Base-by-base conservation (phyloP, 53 echinoderm and acorn worm genomes). In the Hippasteria phrygiana region DNA sequence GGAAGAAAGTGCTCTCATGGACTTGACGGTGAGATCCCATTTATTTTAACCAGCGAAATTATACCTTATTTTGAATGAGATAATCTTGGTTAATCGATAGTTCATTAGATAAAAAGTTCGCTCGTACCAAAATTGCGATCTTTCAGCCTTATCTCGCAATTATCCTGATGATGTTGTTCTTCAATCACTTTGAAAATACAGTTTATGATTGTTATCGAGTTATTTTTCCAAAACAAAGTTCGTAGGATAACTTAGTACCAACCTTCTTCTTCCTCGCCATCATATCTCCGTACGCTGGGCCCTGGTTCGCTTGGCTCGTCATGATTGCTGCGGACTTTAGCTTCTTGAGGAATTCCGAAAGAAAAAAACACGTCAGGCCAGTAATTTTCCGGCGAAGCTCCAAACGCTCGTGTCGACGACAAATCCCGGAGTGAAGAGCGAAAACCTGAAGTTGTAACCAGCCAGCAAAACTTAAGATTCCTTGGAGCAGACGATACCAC, bases 301-400 rank as follows among this genome's bases (percentile, higher is more conserved):
- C 87, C 55, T 51, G 33, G 72, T 47, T 48, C 16, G 87, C 72
- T 39, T 51, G 33, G 72, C 32, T 48, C 16, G 87, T 54, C 75
- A 75, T 75, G 10, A 28, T 75, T 3, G 13, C 1, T 20, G 72
- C 2, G 24, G 39, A 41, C 41, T 36, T 70, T 27, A 27, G 62
- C 62, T 62, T 62, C 70, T 70, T 14, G 51, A 51, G 13, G 40
- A 72, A 72, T 41, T 72, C 72, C 39, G 35, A 22, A 40, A 40
- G 78, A 51, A 77, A 33, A 51, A 2, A 6, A 22, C 9, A 40
- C 54, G 17, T 48, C 16, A 82, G 0, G 64, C 62, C 80, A 45
- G 80, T 80, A 80, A 73, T 80, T 40, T 63, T 64, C 65, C 81
- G 81, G 81, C 65, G 81, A 81, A 64, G 81, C 13, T 81, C 64